phyloP scores from a whole-genome alignment of 2,888 invertebrate genomes.

The Notodonta dromedarius region DNA sequence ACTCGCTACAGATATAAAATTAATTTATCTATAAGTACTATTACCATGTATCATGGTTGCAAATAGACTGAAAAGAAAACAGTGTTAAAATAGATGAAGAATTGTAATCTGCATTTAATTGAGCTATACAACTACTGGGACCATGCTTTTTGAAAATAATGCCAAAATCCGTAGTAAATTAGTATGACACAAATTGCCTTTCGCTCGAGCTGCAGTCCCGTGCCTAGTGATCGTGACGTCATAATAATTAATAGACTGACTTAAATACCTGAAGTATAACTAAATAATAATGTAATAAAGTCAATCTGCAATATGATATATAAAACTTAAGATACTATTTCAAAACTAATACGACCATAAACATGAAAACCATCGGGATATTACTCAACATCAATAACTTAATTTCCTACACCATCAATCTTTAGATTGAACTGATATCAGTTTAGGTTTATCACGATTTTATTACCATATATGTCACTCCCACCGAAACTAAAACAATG shows the following conservation, averaged over 20 bases:
- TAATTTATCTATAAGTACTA: slow-evolving; percentile 81
- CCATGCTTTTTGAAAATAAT: no score
- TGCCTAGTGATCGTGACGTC: no score
- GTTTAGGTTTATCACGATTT: slow-evolving; percentile 43
- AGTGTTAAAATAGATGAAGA: neutral
- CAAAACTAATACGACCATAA: slow-evolving; percentile 42
- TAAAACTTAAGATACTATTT: slow-evolving; percentile 20
- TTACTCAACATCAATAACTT: slow-evolving; percentile 50
- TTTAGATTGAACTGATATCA: slow-evolving; percentile 46
- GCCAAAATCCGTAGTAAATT: no score
- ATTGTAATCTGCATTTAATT: neutral
- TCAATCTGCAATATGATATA: neutral
- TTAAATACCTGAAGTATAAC: no score
- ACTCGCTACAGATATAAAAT: slow-evolving; percentile 78
- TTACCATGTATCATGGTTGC: slow-evolving; percentile 45
- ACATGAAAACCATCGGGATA: slow-evolving; percentile 34
- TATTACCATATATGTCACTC: slow-evolving; percentile 47
- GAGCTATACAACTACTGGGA: no score
- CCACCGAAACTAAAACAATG: slow-evolving; percentile 42
- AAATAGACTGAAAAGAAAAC: slow-evolving; percentile 17
- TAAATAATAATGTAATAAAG: neutral
- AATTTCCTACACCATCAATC: slow-evolving; percentile 44
- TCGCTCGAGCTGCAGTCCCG: no score
- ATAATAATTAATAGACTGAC: no score
- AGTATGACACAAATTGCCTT: no score